Conservation (phyloP, 2,113 vertebrate species). For the Actinemys pallida region DNA sequence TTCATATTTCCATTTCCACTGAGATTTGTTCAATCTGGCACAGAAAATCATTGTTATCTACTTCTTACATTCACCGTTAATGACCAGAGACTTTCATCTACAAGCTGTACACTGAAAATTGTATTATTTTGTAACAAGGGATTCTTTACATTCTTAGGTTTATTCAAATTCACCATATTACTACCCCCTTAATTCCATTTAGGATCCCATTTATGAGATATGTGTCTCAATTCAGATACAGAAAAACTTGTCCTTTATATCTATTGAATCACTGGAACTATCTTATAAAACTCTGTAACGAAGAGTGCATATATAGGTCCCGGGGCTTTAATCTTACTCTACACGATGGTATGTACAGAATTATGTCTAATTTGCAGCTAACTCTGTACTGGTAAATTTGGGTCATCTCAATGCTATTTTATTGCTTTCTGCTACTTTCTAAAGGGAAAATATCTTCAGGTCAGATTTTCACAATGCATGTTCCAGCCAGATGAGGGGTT, state of each 20-base stretch:
- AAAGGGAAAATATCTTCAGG: accelerated
- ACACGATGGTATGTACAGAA: not conserved
- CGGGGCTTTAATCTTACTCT: not conserved
- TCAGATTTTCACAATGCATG: not conserved
- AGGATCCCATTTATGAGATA: not conserved
- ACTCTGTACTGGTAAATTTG: not conserved
- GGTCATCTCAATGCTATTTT: not conserved
- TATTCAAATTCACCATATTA: not conserved
- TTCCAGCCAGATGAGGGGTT: not conserved
- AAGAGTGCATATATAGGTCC: not conserved
- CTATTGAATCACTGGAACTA: not conserved
- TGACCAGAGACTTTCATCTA: not conserved
- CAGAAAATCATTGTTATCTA: not conserved
- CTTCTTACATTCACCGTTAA: accelerated
- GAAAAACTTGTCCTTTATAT: not conserved
- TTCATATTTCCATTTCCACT: not conserved
- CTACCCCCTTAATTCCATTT: not conserved
- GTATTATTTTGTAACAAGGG: not conserved
- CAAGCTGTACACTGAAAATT: not conserved
- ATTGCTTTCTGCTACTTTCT: not conserved
- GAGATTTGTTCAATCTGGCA: not conserved
- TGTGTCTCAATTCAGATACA: not conserved
- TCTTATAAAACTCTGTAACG: not conserved
- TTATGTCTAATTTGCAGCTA: not conserved
- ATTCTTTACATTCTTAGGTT: not conserved